These are phyloP conservation scores for Axis porcinus DNA, from an alignment of 2,113 vertebrate genomes.

Conservation along the genomic window DNA sequence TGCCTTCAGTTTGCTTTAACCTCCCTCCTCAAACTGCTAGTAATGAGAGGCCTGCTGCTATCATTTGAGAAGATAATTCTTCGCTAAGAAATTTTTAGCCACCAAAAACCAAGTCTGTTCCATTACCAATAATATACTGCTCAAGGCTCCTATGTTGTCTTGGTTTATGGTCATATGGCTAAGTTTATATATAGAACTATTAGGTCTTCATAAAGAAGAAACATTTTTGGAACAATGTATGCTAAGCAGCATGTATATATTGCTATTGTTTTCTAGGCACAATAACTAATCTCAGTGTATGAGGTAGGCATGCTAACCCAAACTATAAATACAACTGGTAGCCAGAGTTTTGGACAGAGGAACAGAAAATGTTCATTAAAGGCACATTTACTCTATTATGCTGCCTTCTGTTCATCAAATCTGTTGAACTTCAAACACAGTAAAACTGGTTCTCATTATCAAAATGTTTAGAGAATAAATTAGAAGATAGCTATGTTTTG, in stretches of 20 bases:
- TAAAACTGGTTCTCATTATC: neutral
- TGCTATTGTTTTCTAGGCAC: neutral
- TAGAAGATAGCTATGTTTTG: neutral
- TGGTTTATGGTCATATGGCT: neutral
- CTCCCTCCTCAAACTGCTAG: conserved; percentile 19
- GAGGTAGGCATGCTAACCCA: neutral
- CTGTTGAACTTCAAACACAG: neutral
- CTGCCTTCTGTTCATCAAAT: neutral
- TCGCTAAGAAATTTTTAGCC: conserved; percentile 31
- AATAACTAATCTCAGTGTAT: neutral
- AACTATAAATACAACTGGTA: neutral
- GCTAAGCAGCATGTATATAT: neutral
- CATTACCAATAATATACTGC: conserved; percentile 28
- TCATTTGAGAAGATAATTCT: conserved; percentile 33
- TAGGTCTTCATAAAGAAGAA: neutral
- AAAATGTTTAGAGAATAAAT: neutral
- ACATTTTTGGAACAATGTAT: neutral
- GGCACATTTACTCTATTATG: neutral
- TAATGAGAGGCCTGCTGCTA: conserved; percentile 32
- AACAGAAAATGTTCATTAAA: neutral
- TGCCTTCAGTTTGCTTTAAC: conserved; percentile 42
- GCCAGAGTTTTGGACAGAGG: neutral
- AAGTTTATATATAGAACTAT: neutral
- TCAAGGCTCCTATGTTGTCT: neutral
- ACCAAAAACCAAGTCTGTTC: neutral